These are phyloP conservation scores for Tympanoctomys barrerae DNA, from an alignment of 2,797 vertebrate genomes.

Conservation along the genomic window DNA sequence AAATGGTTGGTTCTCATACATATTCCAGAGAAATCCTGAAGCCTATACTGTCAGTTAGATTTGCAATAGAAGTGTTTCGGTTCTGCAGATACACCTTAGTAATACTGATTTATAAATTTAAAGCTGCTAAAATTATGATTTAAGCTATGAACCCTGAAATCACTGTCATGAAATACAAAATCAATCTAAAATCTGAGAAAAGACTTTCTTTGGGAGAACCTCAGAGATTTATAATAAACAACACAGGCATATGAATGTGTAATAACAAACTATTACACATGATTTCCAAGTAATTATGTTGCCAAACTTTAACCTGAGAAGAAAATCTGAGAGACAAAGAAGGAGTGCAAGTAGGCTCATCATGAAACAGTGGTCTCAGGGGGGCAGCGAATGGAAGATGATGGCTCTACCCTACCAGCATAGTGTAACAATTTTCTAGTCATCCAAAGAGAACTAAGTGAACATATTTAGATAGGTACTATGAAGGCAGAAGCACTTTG, in stretches of 20 bases:
- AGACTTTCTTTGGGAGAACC: constrained; percentile 45
- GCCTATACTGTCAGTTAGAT: constrained; percentile 87
- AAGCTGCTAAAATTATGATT: constrained; percentile 87
- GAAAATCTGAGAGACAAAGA: not conserved
- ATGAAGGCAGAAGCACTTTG: not conserved
- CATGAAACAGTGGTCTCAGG: not conserved
- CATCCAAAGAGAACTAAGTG: too few relatives aligned
- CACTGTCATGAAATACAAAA: constrained; percentile 87
- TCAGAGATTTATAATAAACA: not conserved
- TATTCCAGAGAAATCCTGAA: constrained; percentile 89
- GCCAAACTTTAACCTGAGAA: constrained; percentile 7
- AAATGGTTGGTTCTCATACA: constrained; percentile 90
- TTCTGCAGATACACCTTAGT: constrained; percentile 88
- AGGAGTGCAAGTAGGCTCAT: not conserved
- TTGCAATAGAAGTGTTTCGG: constrained; percentile 87
- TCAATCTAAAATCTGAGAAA: constrained; percentile 84
- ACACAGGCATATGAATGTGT: constrained; percentile 23
- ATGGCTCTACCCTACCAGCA: too few relatives aligned
- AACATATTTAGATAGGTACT: too few relatives aligned
- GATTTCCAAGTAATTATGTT: not conserved
- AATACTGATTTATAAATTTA: constrained; percentile 88
- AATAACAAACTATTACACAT: not conserved
- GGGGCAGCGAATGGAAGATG: not conserved
- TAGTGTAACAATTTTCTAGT: too few relatives aligned
- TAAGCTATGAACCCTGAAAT: constrained; percentile 87